Conservation (phyloP, 2,888 invertebrate genomes). For the Acronicta alni region DNA sequence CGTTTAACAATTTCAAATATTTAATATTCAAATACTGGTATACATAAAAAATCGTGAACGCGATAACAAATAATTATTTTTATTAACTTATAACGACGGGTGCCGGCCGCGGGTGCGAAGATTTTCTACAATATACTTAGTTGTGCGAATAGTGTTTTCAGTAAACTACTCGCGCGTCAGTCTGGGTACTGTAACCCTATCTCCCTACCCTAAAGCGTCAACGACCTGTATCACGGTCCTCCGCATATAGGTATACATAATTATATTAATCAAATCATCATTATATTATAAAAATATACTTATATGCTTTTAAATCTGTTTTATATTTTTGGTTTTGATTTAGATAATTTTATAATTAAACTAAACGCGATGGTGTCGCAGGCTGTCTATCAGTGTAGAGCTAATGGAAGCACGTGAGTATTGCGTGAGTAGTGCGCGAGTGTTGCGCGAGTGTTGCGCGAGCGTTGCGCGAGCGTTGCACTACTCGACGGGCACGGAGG, state of each 20-base stretch:
- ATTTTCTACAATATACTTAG: conserved; percentile 4
- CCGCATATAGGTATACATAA: conserved; percentile 1
- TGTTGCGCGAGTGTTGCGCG: not conserved
- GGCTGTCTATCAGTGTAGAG: conserved; percentile 14
- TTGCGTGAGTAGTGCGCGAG: no score
- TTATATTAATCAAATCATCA: not conserved
- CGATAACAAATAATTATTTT: conserved; percentile 33
- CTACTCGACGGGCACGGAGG: conserved; percentile 76
- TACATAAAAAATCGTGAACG: conserved; percentile 43
- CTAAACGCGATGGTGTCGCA: conserved; percentile 21
- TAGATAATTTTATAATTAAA: conserved; percentile 9
- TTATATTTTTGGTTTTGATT: conserved; percentile 31
- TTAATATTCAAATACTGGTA: conserved; percentile 43
- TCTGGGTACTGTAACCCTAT: no score
- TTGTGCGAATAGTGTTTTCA: conserved; percentile 1
- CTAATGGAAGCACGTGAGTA: conserved; percentile 12
- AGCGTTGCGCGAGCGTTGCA: conserved; percentile 24
- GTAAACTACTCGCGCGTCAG: conserved; percentile 6
- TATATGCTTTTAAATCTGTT: not conserved
- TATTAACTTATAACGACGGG: conserved; percentile 24
- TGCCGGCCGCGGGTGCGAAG: conserved; percentile 20
- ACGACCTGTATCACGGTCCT: not conserved
- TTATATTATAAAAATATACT: conserved; percentile 14
- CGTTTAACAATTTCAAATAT: conserved; percentile 37
- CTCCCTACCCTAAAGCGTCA: no score